Evolutionary conservation across 2,113 vertebrate species (phyloP).

Genomic region (Hepsetus odoe): DNA sequence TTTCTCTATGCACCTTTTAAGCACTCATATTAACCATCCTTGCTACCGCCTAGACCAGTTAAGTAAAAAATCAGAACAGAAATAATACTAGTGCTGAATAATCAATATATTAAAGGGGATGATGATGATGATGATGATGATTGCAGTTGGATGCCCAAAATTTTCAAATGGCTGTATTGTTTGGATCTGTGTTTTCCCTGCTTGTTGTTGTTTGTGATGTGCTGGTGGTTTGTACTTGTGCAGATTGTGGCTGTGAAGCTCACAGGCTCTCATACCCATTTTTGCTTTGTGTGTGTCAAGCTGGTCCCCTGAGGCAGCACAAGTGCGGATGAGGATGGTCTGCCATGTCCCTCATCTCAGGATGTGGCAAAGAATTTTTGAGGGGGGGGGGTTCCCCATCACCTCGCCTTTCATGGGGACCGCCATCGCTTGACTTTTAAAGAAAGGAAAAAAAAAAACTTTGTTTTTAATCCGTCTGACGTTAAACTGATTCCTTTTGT

Average conservation of each 20-base stretch:
- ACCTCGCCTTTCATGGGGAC: conserved; percentile 59
- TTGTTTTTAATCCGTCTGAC: neutral
- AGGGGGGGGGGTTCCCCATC: neutral
- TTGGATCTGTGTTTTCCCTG: conserved; percentile 43
- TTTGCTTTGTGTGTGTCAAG: conserved; percentile 66
- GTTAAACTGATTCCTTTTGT: no score
- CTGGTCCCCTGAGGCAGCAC: conserved; percentile 52
- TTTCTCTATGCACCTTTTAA: conserved; percentile 91
- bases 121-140: neutral
- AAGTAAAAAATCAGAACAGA: conserved; percentile 85
- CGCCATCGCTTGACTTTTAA: conserved; percentile 71
- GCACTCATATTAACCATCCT: conserved; percentile 99
- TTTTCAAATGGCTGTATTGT: conserved; percentile 18
- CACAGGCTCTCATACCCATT: conserved; percentile 71
- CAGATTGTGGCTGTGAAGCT: conserved; percentile 64
- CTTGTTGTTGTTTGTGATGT: conserved; percentile 64
- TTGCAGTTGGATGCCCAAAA: conserved; percentile 2
- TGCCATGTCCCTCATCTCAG: neutral
- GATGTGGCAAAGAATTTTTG: no score
- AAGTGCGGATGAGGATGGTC: conserved; percentile 34
- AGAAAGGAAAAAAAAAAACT: no score
- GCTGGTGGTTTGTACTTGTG: conserved; percentile 62
- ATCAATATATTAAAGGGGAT: conserved; percentile 46
- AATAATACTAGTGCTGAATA: conserved; percentile 51
- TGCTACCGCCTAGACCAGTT: conserved; percentile 99